These are phyloP conservation scores for Pomatorhinus ruficollis DNA, from an alignment of 2,113 vertebrate genomes.

Conservation along the genomic window DNA sequence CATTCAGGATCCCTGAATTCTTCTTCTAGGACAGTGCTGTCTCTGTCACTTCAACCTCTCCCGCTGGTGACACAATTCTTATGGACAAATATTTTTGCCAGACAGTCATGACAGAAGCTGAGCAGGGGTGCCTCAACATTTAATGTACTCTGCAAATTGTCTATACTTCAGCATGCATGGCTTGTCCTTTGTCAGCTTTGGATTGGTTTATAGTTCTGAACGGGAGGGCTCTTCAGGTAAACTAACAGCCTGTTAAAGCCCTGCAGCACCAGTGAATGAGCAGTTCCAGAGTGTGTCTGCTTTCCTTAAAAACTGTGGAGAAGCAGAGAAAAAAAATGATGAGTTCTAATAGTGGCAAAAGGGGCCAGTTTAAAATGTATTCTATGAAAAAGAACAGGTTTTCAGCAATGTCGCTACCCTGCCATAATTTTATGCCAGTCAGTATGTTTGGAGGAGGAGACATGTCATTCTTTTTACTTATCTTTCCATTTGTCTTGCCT, in stretches of 20 bases:
- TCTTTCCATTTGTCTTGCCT: background rate
- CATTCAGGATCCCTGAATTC: background rate
- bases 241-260: background rate
- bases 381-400: background rate
- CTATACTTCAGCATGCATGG: background rate
- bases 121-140: background rate
- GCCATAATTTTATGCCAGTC: background rate
- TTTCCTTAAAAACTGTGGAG: background rate
- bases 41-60: background rate
- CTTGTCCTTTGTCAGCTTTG: background rate
- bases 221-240: background rate
- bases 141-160: background rate
- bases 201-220: background rate
- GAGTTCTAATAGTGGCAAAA: background rate
- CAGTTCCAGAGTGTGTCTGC: background rate
- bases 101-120: background rate
- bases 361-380: background rate
- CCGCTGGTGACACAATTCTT: background rate
- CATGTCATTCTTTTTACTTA: background rate
- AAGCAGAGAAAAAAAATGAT: background rate
- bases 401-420: background rate
- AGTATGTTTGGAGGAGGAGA: background rate
- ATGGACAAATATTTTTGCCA: conserved; percentile 8
- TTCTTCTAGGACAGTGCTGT: background rate
- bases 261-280: background rate